A percentile compares a stretch with the other conserved stretches of the same genome.
Evolutionary conservation across 2,113 vertebrate species (phyloP).

Genomic region (Bubo bubo): DNA sequence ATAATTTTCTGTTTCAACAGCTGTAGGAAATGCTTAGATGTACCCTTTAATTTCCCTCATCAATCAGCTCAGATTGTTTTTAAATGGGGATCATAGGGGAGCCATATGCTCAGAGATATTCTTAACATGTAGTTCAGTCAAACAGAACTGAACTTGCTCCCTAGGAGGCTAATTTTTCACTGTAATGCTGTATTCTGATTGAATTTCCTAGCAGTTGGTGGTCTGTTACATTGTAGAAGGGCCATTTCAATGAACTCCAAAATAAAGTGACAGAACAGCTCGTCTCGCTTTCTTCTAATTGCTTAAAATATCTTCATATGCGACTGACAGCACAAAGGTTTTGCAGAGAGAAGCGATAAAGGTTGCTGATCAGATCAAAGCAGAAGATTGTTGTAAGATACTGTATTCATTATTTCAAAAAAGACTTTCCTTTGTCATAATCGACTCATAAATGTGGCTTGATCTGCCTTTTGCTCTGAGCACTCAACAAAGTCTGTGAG

Average conservation of each 20-base stretch:
- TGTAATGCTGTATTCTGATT: not conserved
- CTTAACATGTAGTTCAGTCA: not conserved
- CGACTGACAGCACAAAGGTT: not conserved
- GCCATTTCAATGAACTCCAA: not conserved
- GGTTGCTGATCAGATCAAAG: not conserved
- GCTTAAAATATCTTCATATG: not conserved
- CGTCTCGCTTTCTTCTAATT: not conserved
- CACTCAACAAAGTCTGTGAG: not conserved
- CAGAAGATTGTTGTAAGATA: not conserved
- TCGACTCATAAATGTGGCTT: not conserved
- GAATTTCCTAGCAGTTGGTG: conserved; percentile 25
- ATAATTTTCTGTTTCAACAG: not conserved
- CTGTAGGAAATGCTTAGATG: not conserved
- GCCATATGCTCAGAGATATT: conserved; percentile 46
- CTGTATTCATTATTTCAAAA: not conserved
- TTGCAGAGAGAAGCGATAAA: not conserved
- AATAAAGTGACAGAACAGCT: not conserved
- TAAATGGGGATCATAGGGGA: conserved; percentile 22
- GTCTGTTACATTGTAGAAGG: not conserved
- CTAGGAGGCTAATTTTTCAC: conserved; percentile 7
- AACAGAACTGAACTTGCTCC: not conserved
- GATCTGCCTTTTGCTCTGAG: not conserved
- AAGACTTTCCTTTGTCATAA: not conserved
- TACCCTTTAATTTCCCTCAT: conserved; percentile 31
- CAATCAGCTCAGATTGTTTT: conserved; percentile 37